Percentiles rank a stretch among this genome's conserved stretches.
These are phyloP conservation scores for Alloplasta piceator DNA, from an alignment of 2,888 invertebrate genomes.

Conservation along the genomic window DNA sequence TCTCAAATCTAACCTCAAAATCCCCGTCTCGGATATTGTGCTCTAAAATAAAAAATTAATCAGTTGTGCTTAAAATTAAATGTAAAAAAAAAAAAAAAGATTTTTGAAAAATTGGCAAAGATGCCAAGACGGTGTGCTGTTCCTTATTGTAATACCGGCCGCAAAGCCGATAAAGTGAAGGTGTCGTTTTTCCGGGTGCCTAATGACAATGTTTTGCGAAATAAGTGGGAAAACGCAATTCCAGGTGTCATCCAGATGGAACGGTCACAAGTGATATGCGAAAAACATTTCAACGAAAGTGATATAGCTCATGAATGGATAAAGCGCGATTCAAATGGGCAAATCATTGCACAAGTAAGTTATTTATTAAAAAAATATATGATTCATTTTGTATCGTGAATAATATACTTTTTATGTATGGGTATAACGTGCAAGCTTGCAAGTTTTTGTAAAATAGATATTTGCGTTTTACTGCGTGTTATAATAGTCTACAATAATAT, in stretches of 20 bases:
- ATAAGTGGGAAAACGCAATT: conserved; percentile 13
- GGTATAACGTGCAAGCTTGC: conserved; percentile 10
- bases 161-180: conserved; percentile 18
- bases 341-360: conserved; percentile 15
- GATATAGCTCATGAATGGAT: conserved; percentile 29
- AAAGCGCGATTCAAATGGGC: conserved; percentile 21
- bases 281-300: conserved; percentile 29
- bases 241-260: background rate
- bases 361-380: too few relatives aligned
- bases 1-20: too few relatives aligned
- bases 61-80: too few relatives aligned
- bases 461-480: too few relatives aligned
- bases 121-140: too few relatives aligned
- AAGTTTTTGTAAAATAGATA: too few relatives aligned
- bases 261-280: conserved; percentile 12
- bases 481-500: too few relatives aligned
- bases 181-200: conserved; percentile 18
- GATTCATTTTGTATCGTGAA: too few relatives aligned
- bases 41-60: too few relatives aligned
- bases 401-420: background rate
- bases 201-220: conserved; percentile 6
- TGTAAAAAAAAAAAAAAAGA: too few relatives aligned
- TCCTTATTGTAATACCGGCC: conserved; percentile 17
- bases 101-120: too few relatives aligned
- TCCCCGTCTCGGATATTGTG: too few relatives aligned